phyloP scores from a whole-genome alignment of 2,113 vertebrate species.

The Chinchilla lanigera region DNA sequence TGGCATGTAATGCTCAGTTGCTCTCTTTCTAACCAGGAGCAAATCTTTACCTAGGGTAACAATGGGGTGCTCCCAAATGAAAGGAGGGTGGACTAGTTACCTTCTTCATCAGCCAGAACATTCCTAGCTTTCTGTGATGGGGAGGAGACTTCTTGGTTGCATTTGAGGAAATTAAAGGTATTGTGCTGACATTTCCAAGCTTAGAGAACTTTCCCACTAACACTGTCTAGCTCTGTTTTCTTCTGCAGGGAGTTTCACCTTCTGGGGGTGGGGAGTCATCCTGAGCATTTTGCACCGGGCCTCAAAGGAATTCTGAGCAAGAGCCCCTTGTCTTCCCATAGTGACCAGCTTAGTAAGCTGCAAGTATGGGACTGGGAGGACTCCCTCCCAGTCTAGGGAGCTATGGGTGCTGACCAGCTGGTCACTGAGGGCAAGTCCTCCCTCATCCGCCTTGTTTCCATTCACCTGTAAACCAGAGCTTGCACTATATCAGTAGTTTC shows the following conservation, averaged over 20 bases:
- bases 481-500: background rate
- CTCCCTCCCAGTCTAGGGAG: background rate
- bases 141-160: background rate
- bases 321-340: background rate
- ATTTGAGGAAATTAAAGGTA: background rate
- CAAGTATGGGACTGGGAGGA: background rate
- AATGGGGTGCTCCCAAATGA: background rate
- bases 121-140: slow-evolving; percentile 25
- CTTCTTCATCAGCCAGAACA: background rate
- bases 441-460: background rate
- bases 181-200: background rate
- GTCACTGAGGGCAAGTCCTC: background rate
- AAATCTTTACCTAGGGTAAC: background rate
- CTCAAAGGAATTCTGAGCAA: background rate
- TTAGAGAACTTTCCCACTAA: background rate
- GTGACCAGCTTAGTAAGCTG: background rate
- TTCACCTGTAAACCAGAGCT: background rate
- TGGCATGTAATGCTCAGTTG: background rate
- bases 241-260: slow-evolving; percentile 1
- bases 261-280: background rate
- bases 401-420: background rate
- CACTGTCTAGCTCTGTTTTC: background rate
- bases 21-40: background rate
- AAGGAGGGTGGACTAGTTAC: background rate
- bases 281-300: background rate